Evolutionary conservation across 2,797 vertebrate species (phyloP).

Genomic region (Mormyrops boulengeri): DNA sequence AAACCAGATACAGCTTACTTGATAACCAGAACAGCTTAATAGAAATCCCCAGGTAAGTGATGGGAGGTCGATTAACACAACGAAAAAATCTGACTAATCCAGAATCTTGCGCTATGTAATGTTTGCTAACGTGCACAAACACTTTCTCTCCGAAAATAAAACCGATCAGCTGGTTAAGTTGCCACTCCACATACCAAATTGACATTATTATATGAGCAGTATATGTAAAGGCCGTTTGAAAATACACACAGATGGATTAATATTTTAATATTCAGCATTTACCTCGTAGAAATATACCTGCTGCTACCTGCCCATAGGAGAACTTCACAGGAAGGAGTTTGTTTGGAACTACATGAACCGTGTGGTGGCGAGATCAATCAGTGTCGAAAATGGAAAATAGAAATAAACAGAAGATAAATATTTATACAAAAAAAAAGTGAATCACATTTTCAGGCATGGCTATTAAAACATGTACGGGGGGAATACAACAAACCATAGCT

Average conservation of each 20-base stretch:
- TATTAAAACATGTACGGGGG: background rate
- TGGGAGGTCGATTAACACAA: background rate
- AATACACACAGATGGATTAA: background rate
- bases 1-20: too few species aligned
- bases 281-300: background rate
- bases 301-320: background rate
- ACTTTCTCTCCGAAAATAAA: background rate
- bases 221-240: background rate
- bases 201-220: background rate
- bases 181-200: background rate
- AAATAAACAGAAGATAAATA: background rate
- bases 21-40: background rate
- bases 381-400: background rate
- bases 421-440: background rate
- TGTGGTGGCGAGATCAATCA: background rate
- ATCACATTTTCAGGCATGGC: background rate
- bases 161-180: background rate
- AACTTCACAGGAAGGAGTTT: background rate
- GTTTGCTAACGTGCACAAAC: background rate
- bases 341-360: background rate
- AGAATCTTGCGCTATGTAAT: background rate
- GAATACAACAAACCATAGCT: background rate
- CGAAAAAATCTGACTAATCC: background rate
- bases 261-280: background rate
- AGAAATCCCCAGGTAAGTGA: background rate